phyloP scores from a whole-genome alignment of 2,888 invertebrate species.

The Platycnemis pennipes region DNA sequence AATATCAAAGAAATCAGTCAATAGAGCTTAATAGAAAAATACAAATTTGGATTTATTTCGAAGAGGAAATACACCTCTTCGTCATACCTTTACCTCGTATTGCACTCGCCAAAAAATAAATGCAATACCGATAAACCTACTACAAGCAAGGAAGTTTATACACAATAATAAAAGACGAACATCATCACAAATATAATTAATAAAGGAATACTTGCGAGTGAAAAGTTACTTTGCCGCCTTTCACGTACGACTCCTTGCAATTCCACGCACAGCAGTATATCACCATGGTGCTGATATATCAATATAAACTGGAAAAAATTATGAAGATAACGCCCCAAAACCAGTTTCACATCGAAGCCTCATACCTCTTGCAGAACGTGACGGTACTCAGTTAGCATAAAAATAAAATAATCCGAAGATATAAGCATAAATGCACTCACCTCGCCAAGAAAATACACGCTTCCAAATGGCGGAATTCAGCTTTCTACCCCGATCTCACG shows the following conservation, averaged over 20 bases:
- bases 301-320: not conserved
- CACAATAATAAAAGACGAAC: not conserved
- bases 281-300: not conserved
- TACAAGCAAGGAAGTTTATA: not conserved
- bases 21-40: no score
- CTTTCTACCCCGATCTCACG: not conserved
- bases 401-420: not conserved
- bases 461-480: not conserved
- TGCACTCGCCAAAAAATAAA: not conserved
- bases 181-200: no score
- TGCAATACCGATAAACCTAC: not conserved
- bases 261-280: not conserved
- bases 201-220: not conserved
- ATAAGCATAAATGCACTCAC: not conserved
- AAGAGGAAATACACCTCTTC: not conserved
- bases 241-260: not conserved
- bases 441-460: not conserved
- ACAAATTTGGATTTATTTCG: no score
- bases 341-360: not conserved
- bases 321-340: no score
- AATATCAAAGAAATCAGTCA: not conserved
- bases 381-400: not conserved
- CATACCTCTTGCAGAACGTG: not conserved
- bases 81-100: not conserved
- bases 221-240: not conserved